Evolutionary conservation across 2,797 vertebrate species (phyloP).

Genomic region (Rhincodon typus): DNA sequence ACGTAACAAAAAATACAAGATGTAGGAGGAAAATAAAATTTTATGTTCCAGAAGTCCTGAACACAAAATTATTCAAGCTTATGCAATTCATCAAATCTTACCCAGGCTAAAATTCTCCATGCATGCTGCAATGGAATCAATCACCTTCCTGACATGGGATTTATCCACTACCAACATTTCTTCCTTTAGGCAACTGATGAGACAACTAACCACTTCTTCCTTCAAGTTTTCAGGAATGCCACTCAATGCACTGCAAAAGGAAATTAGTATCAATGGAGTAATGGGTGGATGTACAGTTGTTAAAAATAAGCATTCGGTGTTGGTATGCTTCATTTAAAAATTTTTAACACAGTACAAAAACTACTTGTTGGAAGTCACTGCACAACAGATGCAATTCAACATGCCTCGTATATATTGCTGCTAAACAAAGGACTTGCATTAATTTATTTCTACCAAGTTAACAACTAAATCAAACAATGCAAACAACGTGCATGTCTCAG

Average conservation of each 20-base stretch:
- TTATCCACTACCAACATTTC: conserved; percentile 58
- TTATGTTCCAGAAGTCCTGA: too few relatives aligned
- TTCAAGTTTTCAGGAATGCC: conserved; percentile 63
- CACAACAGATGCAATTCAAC: background rate
- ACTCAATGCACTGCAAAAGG: conserved; percentile 63
- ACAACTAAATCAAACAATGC: background rate
- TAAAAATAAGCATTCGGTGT: conserved; percentile 1
- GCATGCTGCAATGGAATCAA: conserved; percentile 73
- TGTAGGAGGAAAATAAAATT: background rate
- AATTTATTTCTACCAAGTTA: background rate
- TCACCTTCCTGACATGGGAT: conserved; percentile 58
- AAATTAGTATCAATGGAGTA: too few relatives aligned
- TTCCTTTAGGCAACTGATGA: conserved; percentile 63
- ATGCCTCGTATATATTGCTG: too few relatives aligned
- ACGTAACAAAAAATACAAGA: background rate
- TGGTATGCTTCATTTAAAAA: background rate
- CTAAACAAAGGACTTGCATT: background rate
- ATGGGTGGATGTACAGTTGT: too few relatives aligned
- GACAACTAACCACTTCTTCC: conserved; percentile 50
- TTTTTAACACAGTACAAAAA: background rate
- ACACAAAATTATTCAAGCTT: background rate
- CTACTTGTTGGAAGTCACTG: background rate
- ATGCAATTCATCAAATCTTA: conserved; percentile 45
- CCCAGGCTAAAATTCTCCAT: conserved; percentile 76
- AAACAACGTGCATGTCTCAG: background rate